Evolutionary conservation across 2,113 vertebrate genomes (phyloP).

Genomic region (Felis catus): DNA sequence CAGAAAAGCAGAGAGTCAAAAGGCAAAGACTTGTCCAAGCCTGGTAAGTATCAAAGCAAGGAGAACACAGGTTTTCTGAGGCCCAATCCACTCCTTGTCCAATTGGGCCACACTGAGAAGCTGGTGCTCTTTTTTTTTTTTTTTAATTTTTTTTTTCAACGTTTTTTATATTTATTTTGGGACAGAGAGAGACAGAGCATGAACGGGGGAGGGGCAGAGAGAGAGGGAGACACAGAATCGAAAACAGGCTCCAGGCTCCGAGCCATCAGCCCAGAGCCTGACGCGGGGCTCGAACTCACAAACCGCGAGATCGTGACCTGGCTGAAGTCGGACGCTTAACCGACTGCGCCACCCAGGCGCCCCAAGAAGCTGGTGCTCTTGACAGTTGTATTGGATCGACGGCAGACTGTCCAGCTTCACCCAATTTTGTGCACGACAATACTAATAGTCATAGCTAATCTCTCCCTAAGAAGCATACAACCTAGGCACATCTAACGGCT

Average conservation of each 20-base stretch:
- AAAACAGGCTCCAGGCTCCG: no score
- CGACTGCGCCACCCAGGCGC: no score
- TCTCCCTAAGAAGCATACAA: not conserved
- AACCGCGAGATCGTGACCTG: no score
- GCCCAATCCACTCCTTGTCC: not conserved
- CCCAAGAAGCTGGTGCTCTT: not conserved
- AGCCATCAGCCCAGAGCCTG: no score
- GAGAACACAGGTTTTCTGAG: not conserved
- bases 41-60: not conserved
- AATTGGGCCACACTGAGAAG: not conserved
- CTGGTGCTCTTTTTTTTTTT: not conserved
- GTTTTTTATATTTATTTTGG: no score
- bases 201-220: no score
- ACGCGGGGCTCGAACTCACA: no score
- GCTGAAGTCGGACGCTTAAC: no score
- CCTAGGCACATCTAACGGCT: not conserved
- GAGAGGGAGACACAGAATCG: no score
- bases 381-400: not conserved
- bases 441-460: not conserved
- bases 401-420: not conserved
- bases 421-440: not conserved
- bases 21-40: not conserved
- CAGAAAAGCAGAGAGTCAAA: not conserved
- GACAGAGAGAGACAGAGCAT: no score
- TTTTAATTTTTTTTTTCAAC: no score